Evolutionary conservation across 1,140 invertebrate species (phyloP).

Genomic region (Berghia stephanieae): DNA sequence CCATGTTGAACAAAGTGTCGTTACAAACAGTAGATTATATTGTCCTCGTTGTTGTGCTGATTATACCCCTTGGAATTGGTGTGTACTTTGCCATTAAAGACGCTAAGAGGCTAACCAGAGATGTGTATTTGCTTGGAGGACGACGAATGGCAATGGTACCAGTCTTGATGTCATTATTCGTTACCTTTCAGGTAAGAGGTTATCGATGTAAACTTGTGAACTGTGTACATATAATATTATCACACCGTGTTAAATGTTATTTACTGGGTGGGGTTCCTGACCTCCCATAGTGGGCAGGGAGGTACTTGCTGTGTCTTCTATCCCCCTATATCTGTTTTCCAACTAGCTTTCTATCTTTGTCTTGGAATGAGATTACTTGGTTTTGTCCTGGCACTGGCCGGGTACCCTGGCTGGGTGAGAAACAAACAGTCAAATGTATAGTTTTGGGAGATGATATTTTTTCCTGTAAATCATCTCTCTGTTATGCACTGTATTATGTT

Average conservation of each 20-base stretch:
- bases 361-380: no score
- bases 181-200: conserved; percentile 66
- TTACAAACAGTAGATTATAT: conserved; percentile 36
- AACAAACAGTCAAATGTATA: no score
- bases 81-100: conserved; percentile 82
- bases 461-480: no score
- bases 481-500: no score
- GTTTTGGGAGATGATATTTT: no score
- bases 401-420: no score
- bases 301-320: not conserved
- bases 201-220: not conserved
- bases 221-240: no score
- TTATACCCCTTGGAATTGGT: conserved; percentile 73
- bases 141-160: conserved; percentile 76
- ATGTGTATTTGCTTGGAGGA: conserved; percentile 81
- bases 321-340: not conserved
- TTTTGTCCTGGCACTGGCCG: no score
- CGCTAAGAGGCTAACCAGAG: conserved; percentile 84
- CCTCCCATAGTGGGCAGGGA: not conserved
- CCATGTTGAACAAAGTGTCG: no score
- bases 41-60: conserved; percentile 33
- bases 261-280: not conserved
- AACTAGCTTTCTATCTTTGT: no score
- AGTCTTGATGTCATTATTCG: conserved; percentile 49
- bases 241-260: no score